These are phyloP conservation scores for Daboia siamensis DNA, from an alignment of 2,113 vertebrate genomes.

Conservation along the genomic window DNA sequence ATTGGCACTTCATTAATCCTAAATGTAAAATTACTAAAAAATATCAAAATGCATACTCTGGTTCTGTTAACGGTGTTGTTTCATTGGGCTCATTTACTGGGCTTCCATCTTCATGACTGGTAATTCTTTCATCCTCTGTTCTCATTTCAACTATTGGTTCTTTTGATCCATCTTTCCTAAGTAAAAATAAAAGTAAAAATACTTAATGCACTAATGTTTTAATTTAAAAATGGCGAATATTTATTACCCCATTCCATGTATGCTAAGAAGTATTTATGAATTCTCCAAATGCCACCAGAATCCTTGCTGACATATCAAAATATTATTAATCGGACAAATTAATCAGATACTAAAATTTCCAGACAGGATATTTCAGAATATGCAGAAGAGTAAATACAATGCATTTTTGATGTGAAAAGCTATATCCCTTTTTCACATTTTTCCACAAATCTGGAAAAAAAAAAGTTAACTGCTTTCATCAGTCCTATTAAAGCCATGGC, in stretches of 20 bases:
- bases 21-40: neutral
- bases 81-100: constrained; percentile 88
- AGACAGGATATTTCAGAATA: neutral
- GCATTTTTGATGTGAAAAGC: neutral
- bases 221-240: neutral
- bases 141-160: constrained; percentile 87
- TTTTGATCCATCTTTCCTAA: constrained; percentile 88
- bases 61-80: constrained; percentile 87
- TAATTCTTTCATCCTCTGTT: constrained; percentile 86
- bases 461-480: neutral
- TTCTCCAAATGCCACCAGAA: neutral
- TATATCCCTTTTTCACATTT: neutral
- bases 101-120: constrained; percentile 81
- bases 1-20: neutral
- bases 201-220: constrained; percentile 31
- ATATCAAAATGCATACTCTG: constrained; percentile 73
- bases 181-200: constrained; percentile 44
- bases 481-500: neutral
- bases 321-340: neutral
- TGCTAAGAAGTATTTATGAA: neutral
- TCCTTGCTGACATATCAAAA: neutral
- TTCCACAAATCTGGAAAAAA: neutral
- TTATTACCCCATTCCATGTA: neutral
- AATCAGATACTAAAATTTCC: neutral
- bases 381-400: neutral